Evolutionary conservation across 2,113 vertebrate species (phyloP).

Genomic region (Seriola rivoliana): DNA sequence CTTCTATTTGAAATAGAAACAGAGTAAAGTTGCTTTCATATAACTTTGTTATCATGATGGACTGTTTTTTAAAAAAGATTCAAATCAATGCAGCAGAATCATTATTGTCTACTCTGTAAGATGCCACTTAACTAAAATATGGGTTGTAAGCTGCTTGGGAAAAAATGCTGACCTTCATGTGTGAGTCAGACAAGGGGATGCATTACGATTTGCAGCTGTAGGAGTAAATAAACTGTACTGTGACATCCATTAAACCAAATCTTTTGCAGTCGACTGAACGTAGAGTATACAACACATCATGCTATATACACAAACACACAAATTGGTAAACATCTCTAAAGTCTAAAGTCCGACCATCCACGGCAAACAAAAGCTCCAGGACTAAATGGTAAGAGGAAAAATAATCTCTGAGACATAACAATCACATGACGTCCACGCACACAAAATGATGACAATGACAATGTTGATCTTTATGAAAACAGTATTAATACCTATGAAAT

Average conservation of each 20-base stretch:
- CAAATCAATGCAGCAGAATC: background rate
- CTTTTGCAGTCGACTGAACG: background rate
- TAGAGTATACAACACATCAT: background rate
- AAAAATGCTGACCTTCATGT: background rate
- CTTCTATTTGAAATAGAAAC: no score
- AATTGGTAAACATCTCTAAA: no score
- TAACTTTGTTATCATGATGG: background rate
- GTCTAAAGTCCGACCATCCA: background rate
- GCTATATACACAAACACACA: background rate
- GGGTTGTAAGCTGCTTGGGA: background rate
- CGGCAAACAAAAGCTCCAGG: background rate
- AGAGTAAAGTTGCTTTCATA: no score
- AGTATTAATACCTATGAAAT: background rate
- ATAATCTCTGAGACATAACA: background rate
- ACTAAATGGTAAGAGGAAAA: background rate
- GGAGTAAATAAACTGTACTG: background rate
- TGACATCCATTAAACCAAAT: background rate
- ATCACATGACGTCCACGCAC: background rate
- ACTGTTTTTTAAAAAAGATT: background rate
- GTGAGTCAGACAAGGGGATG: background rate
- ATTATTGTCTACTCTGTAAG: background rate
- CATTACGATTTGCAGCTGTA: background rate
- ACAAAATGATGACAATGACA: background rate
- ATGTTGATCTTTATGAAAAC: background rate
- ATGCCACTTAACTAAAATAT: background rate